Evolutionary conservation across 2,888 invertebrate genomes (phyloP).

Genomic region (Diadromus collaris): DNA sequence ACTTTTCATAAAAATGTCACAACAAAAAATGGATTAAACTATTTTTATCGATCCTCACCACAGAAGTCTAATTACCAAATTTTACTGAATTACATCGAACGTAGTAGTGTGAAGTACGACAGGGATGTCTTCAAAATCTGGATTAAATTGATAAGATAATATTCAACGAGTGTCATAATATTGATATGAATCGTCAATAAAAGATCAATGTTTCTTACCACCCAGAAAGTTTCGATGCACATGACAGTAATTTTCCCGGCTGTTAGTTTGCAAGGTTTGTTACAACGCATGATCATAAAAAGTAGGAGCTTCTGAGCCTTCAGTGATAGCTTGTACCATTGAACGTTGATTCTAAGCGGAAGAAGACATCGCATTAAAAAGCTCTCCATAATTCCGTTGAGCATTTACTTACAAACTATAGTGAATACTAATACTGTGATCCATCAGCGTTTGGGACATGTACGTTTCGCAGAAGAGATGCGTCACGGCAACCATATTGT

Average conservation of each 20-base stretch:
- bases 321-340: neutral
- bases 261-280: neutral
- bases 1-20: no score
- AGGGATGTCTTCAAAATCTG: neutral
- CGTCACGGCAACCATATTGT: neutral
- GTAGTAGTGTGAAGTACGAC: neutral
- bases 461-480: neutral
- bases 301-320: conserved; percentile 1
- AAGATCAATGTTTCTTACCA: neutral
- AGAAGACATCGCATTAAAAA: neutral
- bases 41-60: no score
- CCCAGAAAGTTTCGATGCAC: neutral
- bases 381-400: neutral
- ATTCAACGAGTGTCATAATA: neutral
- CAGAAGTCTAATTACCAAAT: no score
- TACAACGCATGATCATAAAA: neutral
- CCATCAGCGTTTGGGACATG: neutral
- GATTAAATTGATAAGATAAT: neutral
- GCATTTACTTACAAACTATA: neutral
- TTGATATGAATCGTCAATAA: neutral
- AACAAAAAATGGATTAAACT: no score
- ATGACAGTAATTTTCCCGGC: neutral
- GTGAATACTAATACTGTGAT: conserved; percentile 4
- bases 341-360: neutral
- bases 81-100: neutral